A percentile compares a stretch with the other conserved stretches of the same genome.
These are phyloP conservation scores for Drosophila nigrodunni DNA, from an alignment of 1,140 invertebrate genomes.

Conservation along the genomic window DNA sequence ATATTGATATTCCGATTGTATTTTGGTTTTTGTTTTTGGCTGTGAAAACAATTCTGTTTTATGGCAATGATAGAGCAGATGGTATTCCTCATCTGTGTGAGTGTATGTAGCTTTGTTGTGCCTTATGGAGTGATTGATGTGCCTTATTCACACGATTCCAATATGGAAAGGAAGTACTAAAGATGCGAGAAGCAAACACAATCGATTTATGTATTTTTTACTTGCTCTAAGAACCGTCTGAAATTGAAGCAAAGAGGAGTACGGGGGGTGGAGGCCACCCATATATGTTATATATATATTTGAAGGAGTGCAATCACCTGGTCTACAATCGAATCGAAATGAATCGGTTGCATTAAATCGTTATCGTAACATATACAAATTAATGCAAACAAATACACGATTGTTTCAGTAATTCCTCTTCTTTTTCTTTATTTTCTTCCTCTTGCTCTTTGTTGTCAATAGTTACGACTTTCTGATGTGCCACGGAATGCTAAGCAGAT, in stretches of 20 bases:
- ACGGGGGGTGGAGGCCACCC: constrained; percentile 34
- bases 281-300: constrained; percentile 39
- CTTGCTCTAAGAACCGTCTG: neutral
- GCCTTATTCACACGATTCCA: constrained; percentile 73
- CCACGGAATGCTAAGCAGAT: constrained; percentile 78
- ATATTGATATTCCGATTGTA: constrained; percentile 18
- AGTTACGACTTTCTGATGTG: constrained; percentile 80
- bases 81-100: constrained; percentile 63
- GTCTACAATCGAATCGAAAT: constrained; percentile 17
- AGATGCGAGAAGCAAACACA: constrained; percentile 24
- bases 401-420: constrained; percentile 23
- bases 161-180: constrained; percentile 72
- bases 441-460: constrained; percentile 59
- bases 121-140: constrained; percentile 75
- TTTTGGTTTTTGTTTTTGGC: constrained; percentile 10
- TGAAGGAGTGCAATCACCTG: constrained; percentile 69
- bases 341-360: constrained; percentile 68
- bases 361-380: constrained; percentile 80
- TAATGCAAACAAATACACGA: constrained; percentile 78
- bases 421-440: neutral
- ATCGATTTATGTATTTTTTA: neutral
- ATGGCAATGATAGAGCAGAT: constrained; percentile 61
- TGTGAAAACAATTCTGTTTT: constrained; percentile 69
- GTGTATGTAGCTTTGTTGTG: constrained; percentile 67
- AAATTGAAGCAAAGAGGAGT: constrained; percentile 3